phyloP scores from a whole-genome alignment of 2,113 vertebrate genomes.

The Rhynchomys soricoides region DNA sequence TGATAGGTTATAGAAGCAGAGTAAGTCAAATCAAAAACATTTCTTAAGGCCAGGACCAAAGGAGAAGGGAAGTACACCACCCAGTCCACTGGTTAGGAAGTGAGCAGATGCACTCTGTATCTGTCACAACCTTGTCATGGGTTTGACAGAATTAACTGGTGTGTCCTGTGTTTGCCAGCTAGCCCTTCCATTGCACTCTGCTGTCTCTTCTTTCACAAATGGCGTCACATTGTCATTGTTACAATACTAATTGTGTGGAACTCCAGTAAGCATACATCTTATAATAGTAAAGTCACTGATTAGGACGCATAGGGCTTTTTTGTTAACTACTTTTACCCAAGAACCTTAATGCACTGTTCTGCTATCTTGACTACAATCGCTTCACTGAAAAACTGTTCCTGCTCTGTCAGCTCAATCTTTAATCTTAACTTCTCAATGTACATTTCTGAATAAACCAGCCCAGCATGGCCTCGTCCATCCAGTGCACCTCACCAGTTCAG shows the following conservation, averaged over 20 bases:
- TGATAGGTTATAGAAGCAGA: neutral
- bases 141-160: slow-evolving; percentile 22
- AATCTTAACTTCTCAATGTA: neutral
- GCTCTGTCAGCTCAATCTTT: neutral
- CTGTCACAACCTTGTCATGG: neutral
- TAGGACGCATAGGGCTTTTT: neutral
- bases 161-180: neutral
- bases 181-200: neutral
- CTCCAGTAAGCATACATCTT: neutral
- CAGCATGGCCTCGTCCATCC: slow-evolving; percentile 20
- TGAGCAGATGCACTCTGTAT: neutral
- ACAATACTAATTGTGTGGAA: neutral
- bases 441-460: slow-evolving; percentile 15
- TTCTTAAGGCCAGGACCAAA: neutral
- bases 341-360: slow-evolving; percentile 28
- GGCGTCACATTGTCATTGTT: neutral
- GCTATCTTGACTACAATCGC: slow-evolving; percentile 18
- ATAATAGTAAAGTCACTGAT: neutral
- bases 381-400: slow-evolving; percentile 51
- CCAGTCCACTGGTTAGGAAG: neutral
- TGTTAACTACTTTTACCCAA: neutral
- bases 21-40: neutral
- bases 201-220: slow-evolving; percentile 19
- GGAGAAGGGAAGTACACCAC: neutral
- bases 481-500: slow-evolving; percentile 10